Percentiles rank a stretch among this genome's conserved stretches.
phyloP scores from a whole-genome alignment of 2,888 invertebrate genomes.

The Nemapogon koenigi region DNA sequence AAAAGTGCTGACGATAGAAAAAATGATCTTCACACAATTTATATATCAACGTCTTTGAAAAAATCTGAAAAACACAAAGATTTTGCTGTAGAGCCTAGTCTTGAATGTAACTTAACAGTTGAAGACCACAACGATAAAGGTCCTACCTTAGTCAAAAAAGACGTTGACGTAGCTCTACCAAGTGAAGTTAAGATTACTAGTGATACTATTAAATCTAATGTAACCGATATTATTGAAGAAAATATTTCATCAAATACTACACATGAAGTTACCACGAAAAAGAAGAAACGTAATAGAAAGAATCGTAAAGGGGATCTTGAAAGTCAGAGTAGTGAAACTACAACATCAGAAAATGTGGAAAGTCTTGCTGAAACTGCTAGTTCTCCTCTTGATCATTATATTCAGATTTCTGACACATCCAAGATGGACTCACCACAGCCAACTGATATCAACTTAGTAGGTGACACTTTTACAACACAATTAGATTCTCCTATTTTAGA shows the following conservation, averaged over 20 bases:
- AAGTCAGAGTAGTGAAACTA: constrained; percentile 30
- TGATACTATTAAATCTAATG: constrained; percentile 18
- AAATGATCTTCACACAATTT: constrained; percentile 29
- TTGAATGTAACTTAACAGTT: constrained; percentile 33
- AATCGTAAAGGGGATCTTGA: constrained; percentile 58
- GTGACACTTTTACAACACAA: constrained; percentile 31
- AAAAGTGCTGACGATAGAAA: constrained; percentile 15
- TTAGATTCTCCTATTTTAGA: constrained; percentile 53
- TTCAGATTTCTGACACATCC: constrained; percentile 50
- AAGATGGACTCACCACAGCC: constrained; percentile 53
- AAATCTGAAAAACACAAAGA: constrained; percentile 26
- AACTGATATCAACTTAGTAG: constrained; percentile 26
- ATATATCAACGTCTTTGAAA: constrained; percentile 40
- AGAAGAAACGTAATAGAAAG: constrained; percentile 66
- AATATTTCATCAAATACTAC: constrained; percentile 28
- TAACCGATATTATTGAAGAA: constrained; percentile 30
- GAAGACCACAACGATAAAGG: constrained; percentile 30
- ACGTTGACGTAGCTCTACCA: constrained; percentile 39
- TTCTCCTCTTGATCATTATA: constrained; percentile 48
- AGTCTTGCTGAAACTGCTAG: constrained; percentile 43
- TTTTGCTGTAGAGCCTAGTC: constrained; percentile 31
- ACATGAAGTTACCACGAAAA: constrained; percentile 24
- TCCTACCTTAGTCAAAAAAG: constrained; percentile 38
- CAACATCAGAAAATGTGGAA: constrained; percentile 37
- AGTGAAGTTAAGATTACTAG: constrained; percentile 33